Base-by-base conservation (phyloP, 2,113 vertebrate genomes). In the Xiphophorus hellerii region DNA sequence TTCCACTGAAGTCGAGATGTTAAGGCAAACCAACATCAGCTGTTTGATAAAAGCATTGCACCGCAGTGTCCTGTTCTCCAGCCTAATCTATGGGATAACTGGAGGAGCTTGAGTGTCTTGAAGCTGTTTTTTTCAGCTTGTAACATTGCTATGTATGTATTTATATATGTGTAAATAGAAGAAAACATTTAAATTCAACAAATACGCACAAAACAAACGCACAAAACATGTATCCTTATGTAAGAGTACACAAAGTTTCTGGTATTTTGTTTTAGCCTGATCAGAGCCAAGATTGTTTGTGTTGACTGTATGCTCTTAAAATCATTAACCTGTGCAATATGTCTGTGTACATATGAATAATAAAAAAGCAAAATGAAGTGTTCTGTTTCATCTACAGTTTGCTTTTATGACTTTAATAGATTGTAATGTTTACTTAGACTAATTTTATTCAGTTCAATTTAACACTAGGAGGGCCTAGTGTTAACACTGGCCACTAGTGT, bases 321-420 rank as follows among this genome's bases (percentile, higher is more conserved):
- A 84, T 85, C 72, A 75, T 28, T 84, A 71, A 82, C 77, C 63
- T 81, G 88, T 93, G 89, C 78, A 92, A 92, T 90, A 88, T 78
- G 64, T 88, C 77, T 60, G 62, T 93, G 82, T 90, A 89, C 66
- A 84, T 91, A 88, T 65, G 76, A 81, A 62, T 73, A 88, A 89
- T 91, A 90, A 93, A 90, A 37, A 61, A 0, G 51, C 5, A 51
- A 42, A 73, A 83, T 63, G 0, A 48, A 42, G 14, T 3, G 5
- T 48, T 17, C 44, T 17, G 22, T 22, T 3, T 22, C 0, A 0
- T 71, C 17, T 39, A 9, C 27, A 7, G 65, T 71, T n/a, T 70
- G 48, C 68, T 7, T 66, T 17, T 29, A 14, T 51, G 25, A 74
- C 30, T 17, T 28, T 51, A 44, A 61, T 12, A 25, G 5, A 73